These are phyloP conservation scores for Rotaria sp. DNA, from an alignment of 2,888 invertebrate genomes.

Conservation along the genomic window DNA sequence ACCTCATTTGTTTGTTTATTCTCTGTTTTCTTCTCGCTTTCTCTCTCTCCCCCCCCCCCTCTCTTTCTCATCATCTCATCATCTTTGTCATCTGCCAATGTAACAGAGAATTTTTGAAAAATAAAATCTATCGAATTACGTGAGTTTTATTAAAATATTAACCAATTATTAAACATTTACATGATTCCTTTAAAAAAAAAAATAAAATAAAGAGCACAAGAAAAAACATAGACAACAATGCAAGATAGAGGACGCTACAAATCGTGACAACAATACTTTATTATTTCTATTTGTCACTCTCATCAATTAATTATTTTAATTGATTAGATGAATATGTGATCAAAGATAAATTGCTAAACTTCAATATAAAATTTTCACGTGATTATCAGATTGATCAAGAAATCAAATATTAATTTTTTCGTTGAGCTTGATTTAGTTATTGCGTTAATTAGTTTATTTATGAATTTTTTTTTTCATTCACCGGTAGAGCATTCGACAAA, in stretches of 20 bases:
- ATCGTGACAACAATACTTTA: neutral
- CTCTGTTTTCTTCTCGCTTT: neutral
- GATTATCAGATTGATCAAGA: too few species aligned
- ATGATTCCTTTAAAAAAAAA: neutral
- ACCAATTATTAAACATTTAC: neutral
- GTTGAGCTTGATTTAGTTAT: too few species aligned
- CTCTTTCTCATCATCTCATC: neutral
- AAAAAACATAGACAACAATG: neutral
- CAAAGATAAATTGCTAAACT: too few species aligned
- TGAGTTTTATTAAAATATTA: neutral
- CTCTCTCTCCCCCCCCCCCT: neutral
- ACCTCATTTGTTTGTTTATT: slow-evolving; percentile 4
- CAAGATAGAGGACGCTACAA: neutral
- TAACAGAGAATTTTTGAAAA: neutral
- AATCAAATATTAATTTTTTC: too few species aligned
- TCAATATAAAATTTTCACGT: too few species aligned
- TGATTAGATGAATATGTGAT: too few species aligned
- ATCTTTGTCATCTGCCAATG: slow-evolving; percentile 1
- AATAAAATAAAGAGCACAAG: neutral
- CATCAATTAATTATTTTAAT: too few species aligned
- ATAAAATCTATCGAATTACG: neutral
- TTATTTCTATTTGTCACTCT: too few species aligned
- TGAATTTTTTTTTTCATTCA: too few species aligned
- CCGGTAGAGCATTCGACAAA: too few species aligned
- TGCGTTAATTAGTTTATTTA: too few species aligned